Conservation (phyloP, 2,888 invertebrate genomes). For the Coecobrya sp. region DNA sequence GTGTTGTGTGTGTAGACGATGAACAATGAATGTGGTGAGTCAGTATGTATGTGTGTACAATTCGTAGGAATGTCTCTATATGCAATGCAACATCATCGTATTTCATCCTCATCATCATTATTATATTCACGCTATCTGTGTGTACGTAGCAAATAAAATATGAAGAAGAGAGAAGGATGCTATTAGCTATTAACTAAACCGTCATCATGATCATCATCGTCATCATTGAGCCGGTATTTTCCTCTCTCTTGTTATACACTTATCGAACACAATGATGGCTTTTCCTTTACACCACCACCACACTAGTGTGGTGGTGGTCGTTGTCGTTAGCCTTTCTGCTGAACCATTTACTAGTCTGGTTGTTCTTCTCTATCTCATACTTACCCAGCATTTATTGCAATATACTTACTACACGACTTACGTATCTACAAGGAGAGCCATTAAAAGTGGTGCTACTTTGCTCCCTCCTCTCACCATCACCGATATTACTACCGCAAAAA, state of each 20-base stretch:
- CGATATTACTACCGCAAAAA: constrained; percentile 22
- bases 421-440: constrained; percentile 14
- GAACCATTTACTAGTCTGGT: constrained; percentile 43
- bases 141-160: constrained; percentile 64
- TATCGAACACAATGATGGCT: constrained; percentile 76
- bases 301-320: constrained; percentile 64
- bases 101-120: neutral
- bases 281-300: constrained; percentile 49
- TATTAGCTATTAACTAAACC: constrained; percentile 81
- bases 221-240: constrained; percentile 72
- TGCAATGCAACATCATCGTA: neutral
- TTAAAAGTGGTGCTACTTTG: constrained; percentile 53
- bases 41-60: neutral
- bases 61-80: constrained; percentile 23
- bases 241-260: constrained; percentile 66
- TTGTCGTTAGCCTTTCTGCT: constrained; percentile 77
- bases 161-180: constrained; percentile 69
- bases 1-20: constrained; percentile 1
- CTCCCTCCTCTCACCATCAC: constrained; percentile 24
- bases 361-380: neutral
- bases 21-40: constrained; percentile 51
- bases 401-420: too few relatives aligned
- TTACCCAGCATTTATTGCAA: constrained; percentile 15
- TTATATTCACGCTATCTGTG: neutral
- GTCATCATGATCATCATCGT: constrained; percentile 53